These are phyloP conservation scores for Porites cylindrica DNA, from an alignment of 92 coral and sea anemone species.

Conservation along the genomic window DNA sequence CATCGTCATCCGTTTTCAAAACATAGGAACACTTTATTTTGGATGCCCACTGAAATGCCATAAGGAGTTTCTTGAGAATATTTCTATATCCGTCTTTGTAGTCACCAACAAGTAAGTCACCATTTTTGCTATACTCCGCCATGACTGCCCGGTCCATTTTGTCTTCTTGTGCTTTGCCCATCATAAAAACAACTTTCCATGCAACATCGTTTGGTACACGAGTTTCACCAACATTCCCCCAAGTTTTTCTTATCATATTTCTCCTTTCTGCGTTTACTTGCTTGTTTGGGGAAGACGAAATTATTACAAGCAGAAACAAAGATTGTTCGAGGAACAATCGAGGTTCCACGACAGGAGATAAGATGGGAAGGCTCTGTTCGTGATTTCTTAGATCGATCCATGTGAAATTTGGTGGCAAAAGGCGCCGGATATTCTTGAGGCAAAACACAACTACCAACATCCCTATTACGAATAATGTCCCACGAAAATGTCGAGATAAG, in stretches of 20 bases:
- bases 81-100: constrained; percentile 78
- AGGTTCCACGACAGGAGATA: constrained; percentile 8
- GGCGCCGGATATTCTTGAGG: background rate
- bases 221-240: constrained; percentile 55
- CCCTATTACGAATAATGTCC: background rate
- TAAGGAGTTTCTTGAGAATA: constrained; percentile 78
- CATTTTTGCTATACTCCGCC: constrained; percentile 66
- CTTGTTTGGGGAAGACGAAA: constrained; percentile 61
- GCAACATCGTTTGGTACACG: background rate
- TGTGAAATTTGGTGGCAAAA: background rate
- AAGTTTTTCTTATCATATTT: constrained; percentile 61
- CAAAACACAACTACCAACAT: background rate
- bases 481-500: background rate
- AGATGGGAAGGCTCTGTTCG: constrained; percentile 1
- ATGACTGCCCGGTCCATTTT: constrained; percentile 51
- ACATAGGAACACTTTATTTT: constrained; percentile 59
- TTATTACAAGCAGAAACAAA: constrained; percentile 62
- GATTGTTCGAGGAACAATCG: background rate
- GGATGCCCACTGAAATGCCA: constrained; percentile 93
- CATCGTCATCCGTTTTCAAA: constrained; percentile 93
- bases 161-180: constrained; percentile 55
- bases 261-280: constrained; percentile 48
- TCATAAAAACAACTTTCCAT: constrained; percentile 78
- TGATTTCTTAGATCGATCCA: constrained; percentile 6
- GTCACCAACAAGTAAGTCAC: constrained; percentile 83